Evolutionary conservation across 1,140 invertebrate species (phyloP), one percentile per base, ranked within the genome.

Genomic region (Calephelis virginiensis): DNA sequence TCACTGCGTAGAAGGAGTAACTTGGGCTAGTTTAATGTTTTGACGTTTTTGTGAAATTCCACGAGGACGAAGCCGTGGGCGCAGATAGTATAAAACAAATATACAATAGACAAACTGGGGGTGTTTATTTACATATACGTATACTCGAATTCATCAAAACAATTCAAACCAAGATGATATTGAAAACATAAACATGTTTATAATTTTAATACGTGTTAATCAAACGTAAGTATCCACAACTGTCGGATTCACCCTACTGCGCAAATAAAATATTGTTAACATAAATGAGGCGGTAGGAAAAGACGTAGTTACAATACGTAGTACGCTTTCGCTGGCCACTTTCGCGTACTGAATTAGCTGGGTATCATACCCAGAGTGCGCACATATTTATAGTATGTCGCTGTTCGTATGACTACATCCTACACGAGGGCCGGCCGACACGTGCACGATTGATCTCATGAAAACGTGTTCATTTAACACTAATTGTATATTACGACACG

Each of bases 361-460:
- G 59, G 46, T 68, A 43, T 43, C 8, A 43, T 43, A 63, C 49
- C 60, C 67, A 63, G 37, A 43, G 48, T 50, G 38, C 14, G 17
- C 40, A 46, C 14, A 61, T 61, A 40, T n/a, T n/a, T 46, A 13
- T 46, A 28, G 1, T 37, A 64, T 72, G 68, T 63, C 68, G 68
- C 61, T 64, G 71, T 61, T 47, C 28, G 48, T 43, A 49, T 14
- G 48, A 66, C 67, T 63, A 59, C 66, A 70, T 68, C 71, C 62
- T 64, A 61, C 71, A 70, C 71, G 72, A 69, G 69, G 61, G 60
- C 64, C 13, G 59, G 46, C 40, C 40, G 38, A 60, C 71, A 72
- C 73, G 72, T 74, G 72, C 66, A 46, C 7, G 50, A 53, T 28
- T 63, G 66, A 68, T 70, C 64, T 62, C 61, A 40, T 61, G 43